A percentile compares a stretch with the other conserved stretches of the same genome.
Evolutionary conservation across 2,113 vertebrate genomes (phyloP).

Genomic region (Oxygymnocypris stewartii): DNA sequence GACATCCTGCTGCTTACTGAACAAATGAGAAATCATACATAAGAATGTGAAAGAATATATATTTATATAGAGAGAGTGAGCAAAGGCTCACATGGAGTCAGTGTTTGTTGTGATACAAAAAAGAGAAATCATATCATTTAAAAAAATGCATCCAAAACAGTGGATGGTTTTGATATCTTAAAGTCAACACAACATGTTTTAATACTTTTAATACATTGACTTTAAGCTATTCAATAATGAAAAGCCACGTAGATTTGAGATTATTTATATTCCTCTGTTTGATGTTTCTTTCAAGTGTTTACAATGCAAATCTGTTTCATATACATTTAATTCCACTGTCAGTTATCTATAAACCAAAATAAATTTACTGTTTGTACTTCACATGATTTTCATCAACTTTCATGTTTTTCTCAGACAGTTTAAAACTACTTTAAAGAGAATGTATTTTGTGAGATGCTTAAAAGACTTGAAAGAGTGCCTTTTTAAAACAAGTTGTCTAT

Average conservation of each 20-base stretch:
- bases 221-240: constrained; percentile 6
- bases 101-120: background rate
- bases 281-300: constrained; percentile 56
- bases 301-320: constrained; percentile 49
- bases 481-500: constrained; percentile 64
- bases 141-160: background rate
- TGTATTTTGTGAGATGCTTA: constrained; percentile 77
- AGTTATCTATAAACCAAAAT: constrained; percentile 6
- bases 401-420: constrained; percentile 52
- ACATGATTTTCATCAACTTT: constrained; percentile 17
- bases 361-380: constrained; percentile 20
- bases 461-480: constrained; percentile 75
- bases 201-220: background rate
- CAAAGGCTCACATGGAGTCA: constrained; percentile 4
- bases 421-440: constrained; percentile 71
- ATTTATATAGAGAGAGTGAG: constrained; percentile 18
- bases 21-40: background rate
- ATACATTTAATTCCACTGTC: constrained; percentile 40
- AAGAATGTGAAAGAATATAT: constrained; percentile 4
- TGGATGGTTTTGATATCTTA: constrained; percentile 15
- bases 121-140: background rate
- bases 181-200: background rate
- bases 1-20: constrained; percentile 13
- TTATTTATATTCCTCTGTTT: constrained; percentile 35
- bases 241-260: constrained; percentile 30